These are phyloP conservation scores for Rhopalosiphum maidis DNA, from an alignment of 1,140 invertebrate species.

Conservation along the genomic window DNA sequence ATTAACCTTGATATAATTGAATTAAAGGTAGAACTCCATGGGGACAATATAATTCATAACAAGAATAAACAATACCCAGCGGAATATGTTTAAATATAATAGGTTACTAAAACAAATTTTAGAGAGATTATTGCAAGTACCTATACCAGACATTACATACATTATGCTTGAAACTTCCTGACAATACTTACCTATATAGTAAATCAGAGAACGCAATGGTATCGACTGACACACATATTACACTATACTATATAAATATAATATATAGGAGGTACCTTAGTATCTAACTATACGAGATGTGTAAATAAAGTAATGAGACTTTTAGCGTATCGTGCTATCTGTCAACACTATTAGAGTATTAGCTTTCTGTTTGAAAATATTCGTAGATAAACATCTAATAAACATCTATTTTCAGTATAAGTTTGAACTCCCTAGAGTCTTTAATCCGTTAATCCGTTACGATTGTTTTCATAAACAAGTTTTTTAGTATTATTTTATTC, in stretches of 20 bases:
- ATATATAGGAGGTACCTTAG: not conserved
- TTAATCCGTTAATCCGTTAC: no score
- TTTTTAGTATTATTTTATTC: no score
- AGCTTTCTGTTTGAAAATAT: no score
- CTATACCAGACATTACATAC: not conserved
- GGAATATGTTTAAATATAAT: not conserved
- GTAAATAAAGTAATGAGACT: no score
- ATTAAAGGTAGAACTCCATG: not conserved
- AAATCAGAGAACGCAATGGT: not conserved
- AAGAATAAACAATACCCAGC: not conserved
- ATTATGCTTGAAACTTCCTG: not conserved
- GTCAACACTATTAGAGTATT: no score
- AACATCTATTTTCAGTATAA: no score
- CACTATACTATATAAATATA: not conserved
- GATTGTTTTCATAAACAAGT: no score
- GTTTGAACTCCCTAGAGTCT: no score
- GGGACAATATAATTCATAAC: not conserved
- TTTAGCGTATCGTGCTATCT: no score
- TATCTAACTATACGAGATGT: no score
- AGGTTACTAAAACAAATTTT: not conserved
- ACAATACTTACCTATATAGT: not conserved
- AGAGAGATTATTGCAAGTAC: not conserved
- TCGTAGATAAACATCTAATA: no score
- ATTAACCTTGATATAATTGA: slow-evolving; percentile 1
- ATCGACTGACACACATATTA: not conserved